Base-by-base conservation (phyloP, 2,888 invertebrate species). In the Spodoptera picta region DNA sequence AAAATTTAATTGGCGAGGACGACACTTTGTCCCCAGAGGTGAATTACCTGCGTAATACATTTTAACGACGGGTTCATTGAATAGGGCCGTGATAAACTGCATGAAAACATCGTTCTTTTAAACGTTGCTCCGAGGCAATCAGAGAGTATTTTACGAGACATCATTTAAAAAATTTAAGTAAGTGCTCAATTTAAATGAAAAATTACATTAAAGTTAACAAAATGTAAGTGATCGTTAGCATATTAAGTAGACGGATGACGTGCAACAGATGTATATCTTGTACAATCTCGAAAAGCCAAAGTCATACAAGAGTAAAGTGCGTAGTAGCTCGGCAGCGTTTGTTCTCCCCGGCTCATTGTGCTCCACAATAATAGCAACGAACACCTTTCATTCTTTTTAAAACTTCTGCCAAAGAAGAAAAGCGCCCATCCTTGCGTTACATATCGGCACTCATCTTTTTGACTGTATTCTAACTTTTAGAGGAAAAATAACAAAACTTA, bases 1-100 rank as follows among this genome's bases (percentile, higher is more conserved):
- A 79, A 81, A 83, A 80, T 84, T 81, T 79, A 83, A 86, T 82
- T 81, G 77, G 79, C 60, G 56, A 70, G 70, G 75, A 79, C 71
- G 84, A 83, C 79, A 83, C 63, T 81, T 77, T 79, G 71, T 72
- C 68, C 61, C 59, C 56, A 62, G 65, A 70, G 73, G 69, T 70
- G 66, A 79, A 71, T 80, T 75, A 74, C 67, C 67, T 67, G 69
- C 59, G 69, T 70, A 64, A 65, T 75, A 78, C 57, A 75, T 78
- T 71, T 67, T 53, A 75, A 59, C 46, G 45, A 45, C 50, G 46
- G 41, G 42, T 67, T 67, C 60, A 75, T 67, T 75, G 60, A 75
- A 75, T 56, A 36, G 11, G 14, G 27, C 27, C 36, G 41, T 60
- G 57, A 62, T 57, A 48, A 58, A 23, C 46, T 56, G 41, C 27